phyloP scores from a whole-genome alignment of 2,113 vertebrate genomes.

The Oreotrochilus melanogaster region DNA sequence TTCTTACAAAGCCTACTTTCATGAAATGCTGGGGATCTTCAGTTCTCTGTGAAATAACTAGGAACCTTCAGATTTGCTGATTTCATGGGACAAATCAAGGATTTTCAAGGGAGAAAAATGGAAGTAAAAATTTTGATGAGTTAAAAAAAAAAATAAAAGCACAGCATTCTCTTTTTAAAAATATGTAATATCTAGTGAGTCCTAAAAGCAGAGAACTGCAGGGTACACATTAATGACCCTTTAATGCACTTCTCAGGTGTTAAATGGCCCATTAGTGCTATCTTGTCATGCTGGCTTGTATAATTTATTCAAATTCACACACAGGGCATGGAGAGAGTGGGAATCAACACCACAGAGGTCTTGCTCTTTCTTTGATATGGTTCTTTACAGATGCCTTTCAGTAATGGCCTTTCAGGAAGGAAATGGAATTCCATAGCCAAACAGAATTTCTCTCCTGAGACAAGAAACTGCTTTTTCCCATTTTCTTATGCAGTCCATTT shows the following conservation, averaged over 20 bases:
- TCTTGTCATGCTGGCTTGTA: neutral
- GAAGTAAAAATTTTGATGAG: neutral
- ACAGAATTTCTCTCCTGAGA: neutral
- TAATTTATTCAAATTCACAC: constrained; percentile 20
- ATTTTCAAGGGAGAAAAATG: neutral
- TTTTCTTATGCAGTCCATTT: neutral
- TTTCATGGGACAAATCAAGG: no score
- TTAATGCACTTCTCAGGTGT: constrained; percentile 55
- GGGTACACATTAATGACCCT: constrained; percentile 29
- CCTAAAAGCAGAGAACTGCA: neutral
- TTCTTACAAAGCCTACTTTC: neutral
- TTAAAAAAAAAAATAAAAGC: neutral
- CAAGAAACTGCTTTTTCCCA: neutral
- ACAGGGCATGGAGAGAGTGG: neutral
- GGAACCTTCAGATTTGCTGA: neutral
- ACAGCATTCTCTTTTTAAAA: neutral
- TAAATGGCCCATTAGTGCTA: constrained; percentile 55
- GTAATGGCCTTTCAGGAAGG: neutral
- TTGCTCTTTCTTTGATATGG: no score
- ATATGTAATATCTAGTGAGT: neutral
- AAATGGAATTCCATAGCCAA: neutral
- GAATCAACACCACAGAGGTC: neutral
- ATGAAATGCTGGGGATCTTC: neutral
- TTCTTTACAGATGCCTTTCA: neutral
- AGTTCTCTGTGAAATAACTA: neutral